Evolutionary conservation across 2,113 vertebrate genomes (phyloP).

Genomic region (Ailuropoda melanoleuca): DNA sequence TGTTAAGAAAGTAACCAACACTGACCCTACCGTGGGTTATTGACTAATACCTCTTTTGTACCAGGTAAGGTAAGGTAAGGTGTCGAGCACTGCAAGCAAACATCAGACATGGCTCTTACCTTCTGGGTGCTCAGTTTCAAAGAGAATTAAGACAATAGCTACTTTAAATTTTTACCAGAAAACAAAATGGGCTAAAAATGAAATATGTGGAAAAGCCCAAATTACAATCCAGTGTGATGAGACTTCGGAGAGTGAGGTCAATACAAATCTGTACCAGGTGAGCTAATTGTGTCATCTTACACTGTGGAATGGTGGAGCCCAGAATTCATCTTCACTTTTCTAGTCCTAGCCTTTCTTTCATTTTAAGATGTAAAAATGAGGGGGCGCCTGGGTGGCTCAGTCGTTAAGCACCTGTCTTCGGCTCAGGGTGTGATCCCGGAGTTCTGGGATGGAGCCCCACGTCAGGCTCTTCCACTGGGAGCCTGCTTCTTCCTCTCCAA

Average conservation of each 20-base stretch:
- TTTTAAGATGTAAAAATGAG: slow-evolving; percentile 10
- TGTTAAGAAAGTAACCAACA: not conserved
- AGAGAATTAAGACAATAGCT: not conserved
- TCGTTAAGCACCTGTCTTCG: too few species aligned
- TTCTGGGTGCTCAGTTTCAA: not conserved
- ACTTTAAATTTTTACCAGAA: not conserved
- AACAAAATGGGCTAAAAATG: not conserved
- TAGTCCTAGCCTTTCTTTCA: not conserved
- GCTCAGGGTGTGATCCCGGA: too few species aligned
- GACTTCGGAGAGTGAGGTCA: not conserved
- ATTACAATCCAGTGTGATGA: not conserved
- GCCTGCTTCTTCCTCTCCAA: too few species aligned
- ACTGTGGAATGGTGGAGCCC: too few species aligned
- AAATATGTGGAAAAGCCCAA: not conserved
- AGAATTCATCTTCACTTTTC: not conserved
- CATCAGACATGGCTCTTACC: not conserved
- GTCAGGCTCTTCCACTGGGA: too few species aligned
- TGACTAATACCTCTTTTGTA: not conserved
- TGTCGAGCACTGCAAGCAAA: not conserved
- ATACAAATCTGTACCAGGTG: not conserved
- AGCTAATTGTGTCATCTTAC: not conserved
- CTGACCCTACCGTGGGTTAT: too few species aligned
- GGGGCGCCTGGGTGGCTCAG: too few species aligned
- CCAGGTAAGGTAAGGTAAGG: not conserved
- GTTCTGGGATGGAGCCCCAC: too few species aligned